Evolutionary conservation across 2,888 invertebrate species (phyloP).

Genomic region (Drosophila subquinaria): DNA sequence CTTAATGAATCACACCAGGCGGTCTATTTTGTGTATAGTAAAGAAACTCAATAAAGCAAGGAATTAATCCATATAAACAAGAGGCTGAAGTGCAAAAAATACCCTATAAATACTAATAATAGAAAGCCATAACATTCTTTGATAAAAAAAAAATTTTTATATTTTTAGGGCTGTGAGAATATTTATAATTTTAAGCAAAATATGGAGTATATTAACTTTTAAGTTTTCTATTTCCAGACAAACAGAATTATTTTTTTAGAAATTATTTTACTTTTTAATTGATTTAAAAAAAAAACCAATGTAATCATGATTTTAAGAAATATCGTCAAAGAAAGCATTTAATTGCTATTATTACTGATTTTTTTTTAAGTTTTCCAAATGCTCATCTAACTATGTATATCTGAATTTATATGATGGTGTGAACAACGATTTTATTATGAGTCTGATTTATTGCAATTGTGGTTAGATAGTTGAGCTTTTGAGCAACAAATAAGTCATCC

Average conservation of each 20-base stretch:
- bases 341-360: neutral
- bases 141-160: neutral
- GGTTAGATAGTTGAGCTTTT: neutral
- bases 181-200: neutral
- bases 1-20: constrained; percentile 39
- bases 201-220: too few relatives aligned
- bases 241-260: neutral
- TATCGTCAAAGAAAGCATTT: too few relatives aligned
- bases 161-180: neutral
- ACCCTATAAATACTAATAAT: neutral
- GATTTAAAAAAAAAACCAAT: neutral
- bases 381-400: neutral
- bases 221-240: too few relatives aligned
- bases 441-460: neutral
- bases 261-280: neutral
- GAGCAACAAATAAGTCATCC: constrained; percentile 8
- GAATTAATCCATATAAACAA: neutral
- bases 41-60: constrained; percentile 5
- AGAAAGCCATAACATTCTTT: neutral
- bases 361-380: neutral
- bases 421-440: neutral
- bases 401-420: neutral
- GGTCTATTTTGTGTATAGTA: constrained; percentile 7
- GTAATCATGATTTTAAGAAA: too few relatives aligned
- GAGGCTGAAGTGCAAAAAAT: neutral